phyloP scores from a whole-genome alignment of 2,888 invertebrate species.

The Drosophila robusta region DNA sequence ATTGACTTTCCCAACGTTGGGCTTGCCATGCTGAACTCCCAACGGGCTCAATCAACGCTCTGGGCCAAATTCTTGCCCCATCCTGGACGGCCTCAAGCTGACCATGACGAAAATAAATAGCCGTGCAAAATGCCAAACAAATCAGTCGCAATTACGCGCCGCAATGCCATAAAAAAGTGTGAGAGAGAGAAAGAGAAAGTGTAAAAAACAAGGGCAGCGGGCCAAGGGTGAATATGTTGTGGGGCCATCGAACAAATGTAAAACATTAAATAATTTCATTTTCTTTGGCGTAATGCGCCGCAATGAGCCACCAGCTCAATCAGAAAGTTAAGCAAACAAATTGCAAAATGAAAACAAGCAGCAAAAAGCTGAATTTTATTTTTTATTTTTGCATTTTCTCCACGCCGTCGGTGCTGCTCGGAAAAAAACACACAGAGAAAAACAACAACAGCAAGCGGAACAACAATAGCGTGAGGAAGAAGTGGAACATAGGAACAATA shows the following conservation, averaged over 20 bases:
- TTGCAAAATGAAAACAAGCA: conserved; percentile 69
- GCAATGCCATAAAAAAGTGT: conserved; percentile 17
- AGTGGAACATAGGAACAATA: conserved; percentile 36
- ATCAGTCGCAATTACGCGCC: conserved; percentile 75
- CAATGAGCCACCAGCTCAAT: conserved; percentile 68
- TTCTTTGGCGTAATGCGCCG: conserved; percentile 44
- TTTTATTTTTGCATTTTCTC: conserved; percentile 21
- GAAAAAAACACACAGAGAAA: not conserved
- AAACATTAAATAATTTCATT: conserved; percentile 73
- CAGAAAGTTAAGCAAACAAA: conserved; percentile 79
- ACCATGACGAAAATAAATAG: conserved; percentile 73
- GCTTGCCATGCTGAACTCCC: conserved; percentile 25
- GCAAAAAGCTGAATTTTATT: conserved; percentile 55
- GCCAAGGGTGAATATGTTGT: conserved; percentile 28
- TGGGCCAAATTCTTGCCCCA: conserved; percentile 13
- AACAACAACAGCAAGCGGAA: conserved; percentile 25
- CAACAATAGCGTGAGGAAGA: conserved; percentile 24
- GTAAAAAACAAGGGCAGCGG: conserved; percentile 14
- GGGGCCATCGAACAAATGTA: conserved; percentile 53
- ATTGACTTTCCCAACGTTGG: conserved; percentile 7
- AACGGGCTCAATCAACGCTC: conserved; percentile 46
- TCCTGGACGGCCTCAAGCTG: conserved; percentile 53
- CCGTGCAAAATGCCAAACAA: conserved; percentile 72
- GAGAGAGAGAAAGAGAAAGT: not conserved
- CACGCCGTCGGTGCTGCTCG: conserved; percentile 7